Percentiles rank a stretch among this genome's conserved stretches.
phyloP scores from a whole-genome alignment of 1,140 invertebrate genomes.

The Asobara japonica region DNA sequence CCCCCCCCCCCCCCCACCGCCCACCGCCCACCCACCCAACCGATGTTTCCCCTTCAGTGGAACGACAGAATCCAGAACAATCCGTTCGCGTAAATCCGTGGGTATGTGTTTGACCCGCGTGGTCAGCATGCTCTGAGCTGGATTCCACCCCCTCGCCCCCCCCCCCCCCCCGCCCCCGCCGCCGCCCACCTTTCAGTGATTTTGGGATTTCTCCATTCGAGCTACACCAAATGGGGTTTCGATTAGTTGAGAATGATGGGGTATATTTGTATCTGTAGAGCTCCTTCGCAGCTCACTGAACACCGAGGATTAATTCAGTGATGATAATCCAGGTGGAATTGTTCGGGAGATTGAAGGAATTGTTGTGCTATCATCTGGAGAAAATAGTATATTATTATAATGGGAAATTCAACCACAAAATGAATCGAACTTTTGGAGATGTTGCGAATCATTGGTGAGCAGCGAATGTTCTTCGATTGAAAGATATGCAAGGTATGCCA shows the following conservation, averaged over 20 bases:
- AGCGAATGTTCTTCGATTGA: no score
- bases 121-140: constrained; percentile 30
- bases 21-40: no score
- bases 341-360: background rate
- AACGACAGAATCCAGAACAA: constrained; percentile 39
- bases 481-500: no score
- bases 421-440: background rate
- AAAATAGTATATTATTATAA: background rate
- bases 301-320: constrained; percentile 23
- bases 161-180: no score
- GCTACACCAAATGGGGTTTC: constrained; percentile 35
- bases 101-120: constrained; percentile 23
- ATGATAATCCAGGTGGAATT: constrained; percentile 22
- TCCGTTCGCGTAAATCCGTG: constrained; percentile 36
- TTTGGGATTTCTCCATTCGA: background rate
- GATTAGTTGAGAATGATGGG: constrained; percentile 28
- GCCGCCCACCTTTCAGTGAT: no score
- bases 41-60: constrained; percentile 24
- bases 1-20: background rate
- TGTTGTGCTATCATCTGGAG: background rate
- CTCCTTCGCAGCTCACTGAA: constrained; percentile 1
- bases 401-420: background rate
- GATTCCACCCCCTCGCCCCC: background rate
- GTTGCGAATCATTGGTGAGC: no score
- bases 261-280: constrained; percentile 6